Conservation (phyloP, 2,113 vertebrate species). For the Amazona guildingii region DNA sequence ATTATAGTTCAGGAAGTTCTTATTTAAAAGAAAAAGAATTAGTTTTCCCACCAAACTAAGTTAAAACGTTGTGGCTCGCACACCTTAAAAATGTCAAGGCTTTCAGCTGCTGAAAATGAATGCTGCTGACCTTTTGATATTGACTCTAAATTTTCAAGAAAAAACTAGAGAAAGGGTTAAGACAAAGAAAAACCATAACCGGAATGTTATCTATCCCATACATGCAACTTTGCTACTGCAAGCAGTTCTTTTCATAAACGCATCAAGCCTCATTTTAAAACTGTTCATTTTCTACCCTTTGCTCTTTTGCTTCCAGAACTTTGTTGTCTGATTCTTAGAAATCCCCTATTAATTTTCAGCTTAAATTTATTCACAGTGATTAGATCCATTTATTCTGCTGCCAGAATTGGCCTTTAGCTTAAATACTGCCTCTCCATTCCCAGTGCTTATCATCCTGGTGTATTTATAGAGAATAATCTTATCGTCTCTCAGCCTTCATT, state of each 20-base stretch:
- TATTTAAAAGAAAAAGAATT: background rate
- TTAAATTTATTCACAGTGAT: constrained; percentile 30
- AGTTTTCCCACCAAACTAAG: background rate
- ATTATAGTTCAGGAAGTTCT: background rate
- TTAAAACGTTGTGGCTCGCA: background rate
- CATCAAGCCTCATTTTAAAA: background rate
- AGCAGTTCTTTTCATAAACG: background rate
- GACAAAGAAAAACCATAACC: background rate
- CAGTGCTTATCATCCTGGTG: constrained; percentile 2
- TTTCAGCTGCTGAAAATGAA: background rate
- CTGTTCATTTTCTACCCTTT: background rate
- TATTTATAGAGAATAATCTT: constrained; percentile 30
- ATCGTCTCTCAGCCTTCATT: constrained; percentile 41
- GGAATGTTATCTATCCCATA: background rate
- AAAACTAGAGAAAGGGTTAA: background rate
- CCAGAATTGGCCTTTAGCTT: constrained; percentile 31
- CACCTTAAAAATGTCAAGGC: background rate
- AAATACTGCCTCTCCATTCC: constrained; percentile 2
- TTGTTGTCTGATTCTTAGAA: constrained; percentile 15
- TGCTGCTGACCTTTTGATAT: background rate
- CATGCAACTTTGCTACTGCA: background rate
- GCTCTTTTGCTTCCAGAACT: background rate
- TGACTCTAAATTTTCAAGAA: background rate
- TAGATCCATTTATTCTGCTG: constrained; percentile 48
- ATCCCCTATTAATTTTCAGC: constrained; percentile 30